phyloP scores from a whole-genome alignment of 1,140 invertebrate species.

The Drosophila arawakana region DNA sequence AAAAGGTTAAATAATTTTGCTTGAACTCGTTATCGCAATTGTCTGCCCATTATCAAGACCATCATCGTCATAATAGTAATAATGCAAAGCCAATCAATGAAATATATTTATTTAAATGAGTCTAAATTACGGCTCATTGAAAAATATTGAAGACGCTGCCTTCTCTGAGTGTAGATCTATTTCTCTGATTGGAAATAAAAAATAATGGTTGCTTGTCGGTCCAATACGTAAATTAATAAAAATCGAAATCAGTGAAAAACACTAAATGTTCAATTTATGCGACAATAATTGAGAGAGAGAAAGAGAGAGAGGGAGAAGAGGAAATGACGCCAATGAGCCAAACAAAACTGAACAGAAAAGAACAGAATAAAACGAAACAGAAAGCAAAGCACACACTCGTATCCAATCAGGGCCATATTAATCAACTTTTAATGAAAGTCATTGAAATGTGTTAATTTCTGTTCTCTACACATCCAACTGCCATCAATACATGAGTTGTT shows the following conservation, averaged over 20 bases:
- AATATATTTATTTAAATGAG: conserved; percentile 83
- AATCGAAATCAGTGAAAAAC: conserved; percentile 75
- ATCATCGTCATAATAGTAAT: conserved; percentile 46
- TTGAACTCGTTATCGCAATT: conserved; percentile 80
- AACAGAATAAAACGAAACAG: conserved; percentile 17
- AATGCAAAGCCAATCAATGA: conserved; percentile 76
- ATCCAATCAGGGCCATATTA: conserved; percentile 82
- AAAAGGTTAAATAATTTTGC: conserved; percentile 82
- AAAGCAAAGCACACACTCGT: conserved; percentile 42
- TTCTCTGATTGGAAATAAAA: conserved; percentile 62
- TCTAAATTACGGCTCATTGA: conserved; percentile 83
- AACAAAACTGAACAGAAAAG: conserved; percentile 21
- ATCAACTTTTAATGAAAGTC: conserved; percentile 82
- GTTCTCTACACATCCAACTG: conserved; percentile 39
- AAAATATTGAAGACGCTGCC: conserved; percentile 69
- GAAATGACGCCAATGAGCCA: conserved; percentile 66
- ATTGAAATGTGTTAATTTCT: conserved; percentile 82
- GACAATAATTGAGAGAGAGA: conserved; percentile 71
- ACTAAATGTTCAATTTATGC: conserved; percentile 82
- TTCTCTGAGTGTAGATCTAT: conserved; percentile 29
- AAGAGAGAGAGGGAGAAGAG: background rate
- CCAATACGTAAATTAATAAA: conserved; percentile 77
- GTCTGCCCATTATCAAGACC: conserved; percentile 44
- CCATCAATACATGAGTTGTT: conserved; percentile 11
- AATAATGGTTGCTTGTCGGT: conserved; percentile 22